These are phyloP conservation scores for Tympanuchus pallidicinctus DNA, from an alignment of 2,113 vertebrate genomes.

Conservation along the genomic window DNA sequence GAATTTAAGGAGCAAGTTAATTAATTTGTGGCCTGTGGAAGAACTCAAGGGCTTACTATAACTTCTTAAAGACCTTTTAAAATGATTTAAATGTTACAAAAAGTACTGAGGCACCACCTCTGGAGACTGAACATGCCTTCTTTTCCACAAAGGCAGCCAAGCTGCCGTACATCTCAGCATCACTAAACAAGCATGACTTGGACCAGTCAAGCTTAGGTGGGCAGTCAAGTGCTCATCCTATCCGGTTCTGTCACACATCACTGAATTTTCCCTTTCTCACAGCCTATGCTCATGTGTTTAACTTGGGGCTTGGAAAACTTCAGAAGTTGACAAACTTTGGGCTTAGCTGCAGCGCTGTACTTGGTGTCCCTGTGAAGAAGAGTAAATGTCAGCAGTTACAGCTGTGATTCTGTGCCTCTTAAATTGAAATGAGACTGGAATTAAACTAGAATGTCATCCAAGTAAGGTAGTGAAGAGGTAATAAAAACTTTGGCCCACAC, in stretches of 20 bases:
- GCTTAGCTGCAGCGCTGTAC: not conserved
- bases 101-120: not conserved
- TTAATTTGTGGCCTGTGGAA: slow-evolving; percentile 56
- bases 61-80: slow-evolving; percentile 40
- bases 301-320: fast-evolving
- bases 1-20: slow-evolving; percentile 43
- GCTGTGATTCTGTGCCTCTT: not conserved
- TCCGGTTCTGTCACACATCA: not conserved
- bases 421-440: not conserved
- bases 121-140: not conserved
- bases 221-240: not conserved
- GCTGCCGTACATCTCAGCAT: not conserved
- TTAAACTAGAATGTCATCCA: not conserved
- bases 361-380: not conserved
- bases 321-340: not conserved
- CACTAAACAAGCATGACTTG: not conserved
- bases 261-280: not conserved
- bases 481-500: not conserved
- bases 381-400: slow-evolving; percentile 26
- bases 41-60: slow-evolving; percentile 18
- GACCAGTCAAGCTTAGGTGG: not conserved
- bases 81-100: slow-evolving; percentile 4
- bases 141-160: not conserved
- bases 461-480: not conserved
- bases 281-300: not conserved